Evolutionary conservation across 2,888 invertebrate genomes (phyloP).

Genomic region (Troglohyphantes excavatus): DNA sequence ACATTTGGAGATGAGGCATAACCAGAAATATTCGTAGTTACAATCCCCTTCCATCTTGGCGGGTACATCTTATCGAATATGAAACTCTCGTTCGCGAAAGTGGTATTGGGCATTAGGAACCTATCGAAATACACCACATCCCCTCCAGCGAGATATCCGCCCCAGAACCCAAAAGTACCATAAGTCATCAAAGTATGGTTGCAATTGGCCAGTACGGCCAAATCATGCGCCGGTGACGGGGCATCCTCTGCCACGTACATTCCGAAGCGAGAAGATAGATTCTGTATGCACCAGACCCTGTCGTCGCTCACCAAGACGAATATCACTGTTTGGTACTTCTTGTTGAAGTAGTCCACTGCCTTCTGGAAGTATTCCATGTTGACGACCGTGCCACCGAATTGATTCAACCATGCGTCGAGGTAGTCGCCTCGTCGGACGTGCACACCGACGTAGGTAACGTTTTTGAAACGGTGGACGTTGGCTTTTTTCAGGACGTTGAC

Average conservation of each 20-base stretch:
- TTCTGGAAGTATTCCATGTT: slow-evolving; percentile 62
- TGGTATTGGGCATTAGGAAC: slow-evolving; percentile 55
- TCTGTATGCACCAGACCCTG: slow-evolving; percentile 52
- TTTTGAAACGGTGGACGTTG: not conserved
- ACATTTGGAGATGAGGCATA: not conserved
- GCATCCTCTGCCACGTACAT: slow-evolving; percentile 37
- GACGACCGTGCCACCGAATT: slow-evolving; percentile 32
- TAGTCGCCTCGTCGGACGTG: slow-evolving; percentile 61
- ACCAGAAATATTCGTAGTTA: slow-evolving; percentile 3
- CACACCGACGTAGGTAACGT: slow-evolving; percentile 45
- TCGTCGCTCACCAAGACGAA: slow-evolving; percentile 72
- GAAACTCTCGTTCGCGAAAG: slow-evolving; percentile 35
- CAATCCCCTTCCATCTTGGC: slow-evolving; percentile 61
- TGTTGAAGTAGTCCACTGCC: slow-evolving; percentile 52
- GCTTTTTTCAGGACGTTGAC: slow-evolving; percentile 7
- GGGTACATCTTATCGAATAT: slow-evolving; percentile 68
- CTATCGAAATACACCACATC: slow-evolving; percentile 70
- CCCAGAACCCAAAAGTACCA: slow-evolving; percentile 75
- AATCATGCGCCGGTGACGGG: slow-evolving; percentile 44
- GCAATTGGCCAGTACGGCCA: slow-evolving; percentile 60
- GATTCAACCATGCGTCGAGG: slow-evolving; percentile 31
- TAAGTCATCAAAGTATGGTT: slow-evolving; percentile 72
- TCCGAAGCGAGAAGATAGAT: slow-evolving; percentile 24
- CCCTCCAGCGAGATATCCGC: slow-evolving; percentile 69
- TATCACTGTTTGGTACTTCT: slow-evolving; percentile 48